Base-by-base conservation (phyloP, 2,888 invertebrate genomes). In the Sphecodes monilicornis region DNA sequence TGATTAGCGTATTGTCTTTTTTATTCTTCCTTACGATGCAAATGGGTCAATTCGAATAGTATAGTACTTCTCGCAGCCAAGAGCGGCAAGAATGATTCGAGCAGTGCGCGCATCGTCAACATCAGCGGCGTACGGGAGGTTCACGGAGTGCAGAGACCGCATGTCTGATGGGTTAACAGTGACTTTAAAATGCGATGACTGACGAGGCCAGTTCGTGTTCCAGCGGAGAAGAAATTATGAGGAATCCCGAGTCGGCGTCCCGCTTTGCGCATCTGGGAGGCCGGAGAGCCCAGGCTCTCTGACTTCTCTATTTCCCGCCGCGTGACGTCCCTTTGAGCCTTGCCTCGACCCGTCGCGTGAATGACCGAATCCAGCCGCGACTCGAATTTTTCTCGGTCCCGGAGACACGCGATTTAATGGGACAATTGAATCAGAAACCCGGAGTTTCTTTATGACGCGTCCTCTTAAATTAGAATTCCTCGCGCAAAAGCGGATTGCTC, bases 121-220 rank as follows among this genome's bases (percentile, higher is more conserved):
- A 26, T 57, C 26, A 32, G 32, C 16, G 29, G 13, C 60, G 29
- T 29, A 1, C 60, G 29, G n/a, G n/a, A 41, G 69, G 26, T n/a
- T 26, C 69, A 26, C 1, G 26, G 16, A 43, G 69, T 43, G 41
- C 68, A 69, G 13, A 26, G 43, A 41, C 41, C 69, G 69, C 69
- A 39, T 26, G 69, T 43, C 69, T 43, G 41, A 43, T 41, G 69
- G 41, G 79, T 75, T 75, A 85, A 78, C 73, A 78, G 75, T 75
- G 80, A 77, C 80, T 82, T 82, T 86, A 82, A 85, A 88, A 78
- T 64, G 74, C 87, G 88, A 81, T 78, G 79, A 85, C 76, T 68
- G 87, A 82, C 86, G 80, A 85, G 79, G 72, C 77, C 76, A 64
- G 76, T 71, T 64, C 72, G 70, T 64, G 71, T 78, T 78, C 76